Evolutionary conservation across 2,113 vertebrate genomes (phyloP).

Genomic region (Oxyura jamaicensis): DNA sequence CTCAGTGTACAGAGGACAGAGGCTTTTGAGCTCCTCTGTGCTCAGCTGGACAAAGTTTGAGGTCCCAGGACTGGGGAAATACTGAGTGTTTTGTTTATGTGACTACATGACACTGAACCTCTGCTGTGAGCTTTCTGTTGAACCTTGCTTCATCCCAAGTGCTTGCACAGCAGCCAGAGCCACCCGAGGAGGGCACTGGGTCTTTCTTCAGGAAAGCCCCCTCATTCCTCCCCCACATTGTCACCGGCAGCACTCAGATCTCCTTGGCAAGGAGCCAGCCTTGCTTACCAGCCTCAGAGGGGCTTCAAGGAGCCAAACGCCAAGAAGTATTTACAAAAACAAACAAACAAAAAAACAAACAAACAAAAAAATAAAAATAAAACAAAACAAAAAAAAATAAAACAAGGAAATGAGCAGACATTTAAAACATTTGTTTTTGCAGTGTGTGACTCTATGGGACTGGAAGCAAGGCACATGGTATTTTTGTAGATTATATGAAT

Average conservation of each 20-base stretch:
- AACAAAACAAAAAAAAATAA: neutral
- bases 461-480: neutral
- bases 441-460: neutral
- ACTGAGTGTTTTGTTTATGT: neutral
- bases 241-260: neutral
- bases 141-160: neutral
- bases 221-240: neutral
- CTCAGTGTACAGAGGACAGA: neutral
- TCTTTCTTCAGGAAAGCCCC: neutral
- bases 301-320: neutral
- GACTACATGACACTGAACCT: neutral
- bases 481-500: neutral
- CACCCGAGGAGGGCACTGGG: too few species aligned
- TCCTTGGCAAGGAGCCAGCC: fast-evolving
- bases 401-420: neutral
- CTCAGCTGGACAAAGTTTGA: too few species aligned
- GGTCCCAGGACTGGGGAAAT: neutral
- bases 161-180: neutral
- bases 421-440: neutral
- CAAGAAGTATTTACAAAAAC: neutral
- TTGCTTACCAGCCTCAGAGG: neutral
- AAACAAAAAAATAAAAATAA: too few species aligned
- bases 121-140: neutral
- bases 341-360: too few species aligned
- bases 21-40: neutral